Conservation (phyloP, 92 coral and sea anemone genomes). For the Meandrina meandrites region DNA sequence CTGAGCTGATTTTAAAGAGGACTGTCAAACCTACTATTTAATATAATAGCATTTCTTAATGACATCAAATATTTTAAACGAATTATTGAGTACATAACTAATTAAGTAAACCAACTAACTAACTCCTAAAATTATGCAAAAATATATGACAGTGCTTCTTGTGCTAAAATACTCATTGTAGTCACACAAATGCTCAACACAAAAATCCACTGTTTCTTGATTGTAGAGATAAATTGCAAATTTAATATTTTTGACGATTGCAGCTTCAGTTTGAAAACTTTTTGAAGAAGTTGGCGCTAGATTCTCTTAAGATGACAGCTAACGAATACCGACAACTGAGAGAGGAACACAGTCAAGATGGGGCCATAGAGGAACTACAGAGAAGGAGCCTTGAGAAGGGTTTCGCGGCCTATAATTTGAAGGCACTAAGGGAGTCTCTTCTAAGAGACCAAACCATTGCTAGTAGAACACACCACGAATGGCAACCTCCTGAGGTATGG, state of each 20-base stretch:
- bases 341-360: background rate
- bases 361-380: slow-evolving; percentile 11
- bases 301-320: background rate
- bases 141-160: too few species aligned
- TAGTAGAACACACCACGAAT: slow-evolving; percentile 22
- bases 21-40: too few species aligned
- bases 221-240: too few species aligned
- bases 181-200: too few species aligned
- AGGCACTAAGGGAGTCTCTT: background rate
- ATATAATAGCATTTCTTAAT: too few species aligned
- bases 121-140: too few species aligned
- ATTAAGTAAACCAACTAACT: too few species aligned
- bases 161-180: too few species aligned
- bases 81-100: too few species aligned
- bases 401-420: background rate
- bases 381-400: background rate
- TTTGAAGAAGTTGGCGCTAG: slow-evolving; percentile 8
- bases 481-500: slow-evolving; percentile 33
- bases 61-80: too few species aligned
- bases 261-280: slow-evolving; percentile 17
- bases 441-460: slow-evolving; percentile 10
- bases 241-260: background rate
- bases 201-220: too few species aligned
- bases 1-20: too few species aligned
- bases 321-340: background rate